Base-by-base conservation (phyloP, 2,113 vertebrate genomes). In the Nyctereutes procyonoides region DNA sequence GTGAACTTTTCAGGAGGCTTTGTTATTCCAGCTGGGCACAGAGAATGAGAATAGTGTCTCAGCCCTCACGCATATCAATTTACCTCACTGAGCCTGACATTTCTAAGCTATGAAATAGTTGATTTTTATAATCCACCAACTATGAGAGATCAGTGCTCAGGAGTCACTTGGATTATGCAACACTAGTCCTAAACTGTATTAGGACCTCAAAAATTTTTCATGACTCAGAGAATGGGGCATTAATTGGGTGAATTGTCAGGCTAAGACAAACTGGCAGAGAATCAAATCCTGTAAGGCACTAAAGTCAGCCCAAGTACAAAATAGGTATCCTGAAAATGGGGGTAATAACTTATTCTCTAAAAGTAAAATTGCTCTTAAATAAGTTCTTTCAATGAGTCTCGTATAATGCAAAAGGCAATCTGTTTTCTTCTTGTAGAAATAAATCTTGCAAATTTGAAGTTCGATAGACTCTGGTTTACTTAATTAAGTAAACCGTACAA, bases 1-100 rank as follows among this genome's bases (percentile, higher is more conserved):
- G 14, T 65, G 58, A 96, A 65, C 53, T 96, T 84, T 80, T 53
- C 73, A 10, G 38, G 62, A 90, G 67, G 26, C 28, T 95, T 87
- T 96, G 87, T 97, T 98, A 73, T 88, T 92, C 63, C 87, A 97
- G 93, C 86, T 96, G 96, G 51, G 56, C 22, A 22, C 35, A 3
- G 16, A 38, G 71, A 67, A 62, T 1, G 24, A 38, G 71, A 62
- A 56, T 0, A 8, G 12, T 5, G 5, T 13, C 32, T 77, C 22
- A 85, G 17, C 35, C 38, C 43, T 32, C 24, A 26, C 43, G 38
- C 48, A 2, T 19, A 67, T 93, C 53, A 60, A 0, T 65, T 95
- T 93, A 90, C 69, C 16, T 62, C 30, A 26, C 0, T 35, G 16
- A 83, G 16, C 35, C 67, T 83, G 53, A 88, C 74, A 88, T 81